Conservation (phyloP, 2,113 vertebrate species). For the Terrapene triunguis region DNA sequence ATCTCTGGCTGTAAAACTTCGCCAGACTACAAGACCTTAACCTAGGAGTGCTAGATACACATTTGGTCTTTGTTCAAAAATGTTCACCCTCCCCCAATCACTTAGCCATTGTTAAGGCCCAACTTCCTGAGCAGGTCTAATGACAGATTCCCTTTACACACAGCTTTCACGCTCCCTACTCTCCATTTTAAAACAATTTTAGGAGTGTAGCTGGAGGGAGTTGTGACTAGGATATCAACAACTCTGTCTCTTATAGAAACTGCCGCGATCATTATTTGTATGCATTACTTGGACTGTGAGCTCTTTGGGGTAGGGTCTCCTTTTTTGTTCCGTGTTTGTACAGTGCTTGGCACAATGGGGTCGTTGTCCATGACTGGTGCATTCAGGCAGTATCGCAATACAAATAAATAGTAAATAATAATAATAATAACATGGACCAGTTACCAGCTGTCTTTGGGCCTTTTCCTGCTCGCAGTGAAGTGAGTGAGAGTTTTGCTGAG, state of each 20-base stretch:
- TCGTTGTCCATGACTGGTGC: constrained; percentile 19
- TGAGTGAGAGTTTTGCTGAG: background rate
- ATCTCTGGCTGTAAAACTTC: constrained; percentile 53
- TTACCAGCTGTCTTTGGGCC: background rate
- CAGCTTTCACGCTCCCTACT: background rate
- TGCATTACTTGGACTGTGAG: accelerated
- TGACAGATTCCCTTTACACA: background rate
- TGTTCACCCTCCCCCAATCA: background rate
- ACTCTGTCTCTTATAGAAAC: background rate
- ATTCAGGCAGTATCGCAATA: constrained; percentile 36
- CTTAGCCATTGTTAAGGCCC: accelerated
- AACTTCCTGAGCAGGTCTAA: background rate
- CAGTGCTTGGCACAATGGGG: background rate
- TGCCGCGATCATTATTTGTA: background rate
- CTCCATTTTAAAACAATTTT: background rate
- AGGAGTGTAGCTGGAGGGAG: background rate
- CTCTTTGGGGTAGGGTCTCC: background rate
- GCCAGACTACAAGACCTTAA: constrained; percentile 26
- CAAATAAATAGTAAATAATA: background rate
- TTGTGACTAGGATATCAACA: background rate
- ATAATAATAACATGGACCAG: background rate
- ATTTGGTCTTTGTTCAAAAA: background rate
- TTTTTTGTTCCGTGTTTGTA: constrained; percentile 4
- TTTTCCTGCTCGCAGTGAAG: background rate
- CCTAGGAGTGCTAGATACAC: constrained; percentile 28